phyloP scores from a whole-genome alignment of 2,113 vertebrate genomes.

The Oplegnathus fasciatus region DNA sequence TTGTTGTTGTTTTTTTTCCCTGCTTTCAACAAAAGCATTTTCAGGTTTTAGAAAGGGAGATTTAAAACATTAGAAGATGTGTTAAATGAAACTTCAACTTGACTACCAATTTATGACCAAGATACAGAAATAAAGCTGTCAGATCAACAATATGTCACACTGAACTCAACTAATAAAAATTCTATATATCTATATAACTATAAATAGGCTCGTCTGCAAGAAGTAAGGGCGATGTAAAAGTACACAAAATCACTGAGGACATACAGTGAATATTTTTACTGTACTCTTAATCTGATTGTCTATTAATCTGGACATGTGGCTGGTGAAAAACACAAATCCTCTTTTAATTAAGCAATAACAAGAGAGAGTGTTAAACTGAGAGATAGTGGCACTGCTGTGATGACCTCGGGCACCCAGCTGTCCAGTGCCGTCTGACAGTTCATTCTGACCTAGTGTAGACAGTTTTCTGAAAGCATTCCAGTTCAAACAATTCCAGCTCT shows the following conservation, averaged over 20 bases:
- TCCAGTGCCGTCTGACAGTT: constrained; percentile 12
- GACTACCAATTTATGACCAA: background rate
- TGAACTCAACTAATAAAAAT: background rate
- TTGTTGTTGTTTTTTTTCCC: background rate
- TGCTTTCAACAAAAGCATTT: background rate
- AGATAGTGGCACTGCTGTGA: constrained; percentile 44
- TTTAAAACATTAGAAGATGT: background rate
- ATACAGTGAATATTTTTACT: background rate
- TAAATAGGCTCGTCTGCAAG: background rate
- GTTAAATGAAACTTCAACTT: background rate
- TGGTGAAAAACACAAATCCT: constrained; percentile 51
- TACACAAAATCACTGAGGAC: background rate
- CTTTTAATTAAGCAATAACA: constrained; percentile 65
- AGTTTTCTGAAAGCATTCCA: constrained; percentile 2
- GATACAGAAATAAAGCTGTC: background rate
- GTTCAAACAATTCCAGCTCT: background rate
- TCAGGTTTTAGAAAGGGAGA: background rate
- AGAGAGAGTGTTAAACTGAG: constrained; percentile 24
- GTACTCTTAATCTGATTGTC: constrained; percentile 12
- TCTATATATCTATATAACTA: background rate
- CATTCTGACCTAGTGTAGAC: background rate
- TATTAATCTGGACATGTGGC: constrained; percentile 51
- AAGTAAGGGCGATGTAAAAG: constrained; percentile 11
- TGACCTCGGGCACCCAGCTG: constrained; percentile 44
- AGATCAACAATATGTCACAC: background rate